These are phyloP conservation scores for Aleiodes testaceus DNA, from an alignment of 2,888 invertebrate species.

Conservation along the genomic window DNA sequence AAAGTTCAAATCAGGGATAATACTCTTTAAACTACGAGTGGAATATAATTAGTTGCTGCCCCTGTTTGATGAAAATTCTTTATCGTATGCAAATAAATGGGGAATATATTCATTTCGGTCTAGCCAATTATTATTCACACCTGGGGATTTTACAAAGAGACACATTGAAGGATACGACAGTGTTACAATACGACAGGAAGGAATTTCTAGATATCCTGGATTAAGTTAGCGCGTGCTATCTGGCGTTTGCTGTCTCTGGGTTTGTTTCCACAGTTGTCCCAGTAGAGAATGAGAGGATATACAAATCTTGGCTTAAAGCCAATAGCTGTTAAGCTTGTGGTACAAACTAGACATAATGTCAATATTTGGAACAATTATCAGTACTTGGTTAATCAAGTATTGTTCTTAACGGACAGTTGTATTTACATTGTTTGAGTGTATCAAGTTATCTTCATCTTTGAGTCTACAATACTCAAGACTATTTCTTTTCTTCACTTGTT, in stretches of 20 bases:
- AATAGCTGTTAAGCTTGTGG: slow-evolving; percentile 17
- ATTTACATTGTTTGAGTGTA: neutral
- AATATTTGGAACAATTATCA: neutral
- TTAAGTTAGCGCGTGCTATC: slow-evolving; percentile 37
- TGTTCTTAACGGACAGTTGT: neutral
- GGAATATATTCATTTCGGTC: neutral
- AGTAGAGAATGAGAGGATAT: slow-evolving; percentile 27
- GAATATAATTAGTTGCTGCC: too few species aligned
- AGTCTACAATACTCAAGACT: too few species aligned
- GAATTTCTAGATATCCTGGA: slow-evolving; percentile 35
- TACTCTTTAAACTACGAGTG: too few species aligned
- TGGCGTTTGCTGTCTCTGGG: slow-evolving; percentile 32
- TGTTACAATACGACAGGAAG: neutral
- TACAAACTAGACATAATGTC: slow-evolving; percentile 7
- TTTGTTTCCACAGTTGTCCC: slow-evolving; percentile 37
- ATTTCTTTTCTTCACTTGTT: neutral
- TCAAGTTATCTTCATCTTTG: too few species aligned
- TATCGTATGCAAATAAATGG: neutral
- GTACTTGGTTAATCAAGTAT: slow-evolving; percentile 16
- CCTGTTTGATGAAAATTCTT: too few species aligned
- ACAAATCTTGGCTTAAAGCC: slow-evolving; percentile 37
- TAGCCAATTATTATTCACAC: slow-evolving; percentile 37
- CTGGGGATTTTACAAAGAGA: slow-evolving; percentile 39
- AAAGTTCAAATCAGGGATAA: too few species aligned
- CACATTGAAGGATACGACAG: slow-evolving; percentile 30